Evolutionary conservation across 2,888 invertebrate species (phyloP).

Genomic region (Dusona sp.): DNA sequence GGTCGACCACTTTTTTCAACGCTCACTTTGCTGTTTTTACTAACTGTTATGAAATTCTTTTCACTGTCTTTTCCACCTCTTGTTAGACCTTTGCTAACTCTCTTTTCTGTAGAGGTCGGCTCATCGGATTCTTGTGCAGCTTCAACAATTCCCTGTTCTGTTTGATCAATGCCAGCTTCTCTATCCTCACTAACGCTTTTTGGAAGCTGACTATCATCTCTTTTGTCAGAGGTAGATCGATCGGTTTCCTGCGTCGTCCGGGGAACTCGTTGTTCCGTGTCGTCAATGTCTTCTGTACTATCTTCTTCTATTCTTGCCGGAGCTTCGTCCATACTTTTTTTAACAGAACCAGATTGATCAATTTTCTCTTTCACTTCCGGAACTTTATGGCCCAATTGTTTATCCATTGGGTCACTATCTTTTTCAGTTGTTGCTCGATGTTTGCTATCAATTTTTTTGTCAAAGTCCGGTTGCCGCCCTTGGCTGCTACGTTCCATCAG

Average conservation of each 20-base stretch:
- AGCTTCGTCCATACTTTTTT: background rate
- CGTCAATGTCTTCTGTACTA: background rate
- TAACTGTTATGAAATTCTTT: background rate
- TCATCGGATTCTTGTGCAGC: background rate
- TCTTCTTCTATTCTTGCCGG: background rate
- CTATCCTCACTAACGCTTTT: background rate
- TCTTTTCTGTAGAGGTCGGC: background rate
- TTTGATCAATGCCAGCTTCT: background rate
- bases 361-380: background rate
- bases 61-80: background rate
- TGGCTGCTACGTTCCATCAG: background rate
- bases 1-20: background rate
- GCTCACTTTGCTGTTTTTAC: background rate
- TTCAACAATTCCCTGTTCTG: background rate
- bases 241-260: conserved; percentile 4
- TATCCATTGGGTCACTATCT: background rate
- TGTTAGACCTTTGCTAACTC: background rate
- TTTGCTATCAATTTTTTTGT: background rate
- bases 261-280: background rate
- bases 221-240: background rate
- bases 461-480: background rate
- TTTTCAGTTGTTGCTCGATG: background rate
- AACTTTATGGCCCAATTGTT: background rate
- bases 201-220: background rate
- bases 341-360: background rate